A percentile compares a stretch with the other conserved stretches of the same genome.
Evolutionary conservation across 2,888 invertebrate species (phyloP).

Genomic region (Buathra laborator): DNA sequence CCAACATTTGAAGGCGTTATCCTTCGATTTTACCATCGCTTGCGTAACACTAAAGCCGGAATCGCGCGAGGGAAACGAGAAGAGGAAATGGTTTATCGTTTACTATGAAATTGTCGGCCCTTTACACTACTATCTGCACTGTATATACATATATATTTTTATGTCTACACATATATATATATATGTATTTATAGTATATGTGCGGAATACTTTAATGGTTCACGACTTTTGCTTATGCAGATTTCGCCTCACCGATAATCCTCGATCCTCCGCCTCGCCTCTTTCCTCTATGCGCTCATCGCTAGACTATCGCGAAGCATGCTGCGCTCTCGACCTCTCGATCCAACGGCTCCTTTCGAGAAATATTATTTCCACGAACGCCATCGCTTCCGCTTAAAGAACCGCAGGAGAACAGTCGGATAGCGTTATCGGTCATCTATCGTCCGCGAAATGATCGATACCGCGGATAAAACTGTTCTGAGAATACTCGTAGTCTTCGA

Average conservation of each 20-base stretch:
- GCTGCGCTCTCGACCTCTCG: conserved; percentile 63
- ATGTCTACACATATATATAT: conserved; percentile 7
- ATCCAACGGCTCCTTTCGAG: conserved; percentile 53
- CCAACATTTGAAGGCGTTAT: conserved; percentile 58
- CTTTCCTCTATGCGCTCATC: conserved; percentile 47
- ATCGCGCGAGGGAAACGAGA: conserved; percentile 57
- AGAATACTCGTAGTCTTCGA: not conserved
- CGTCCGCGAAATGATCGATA: conserved; percentile 56
- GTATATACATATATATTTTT: conserved; percentile 15
- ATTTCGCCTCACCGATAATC: conserved; percentile 81
- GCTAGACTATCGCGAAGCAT: conserved; percentile 48
- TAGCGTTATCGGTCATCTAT: conserved; percentile 54
- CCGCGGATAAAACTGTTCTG: conserved; percentile 33
- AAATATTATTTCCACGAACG: conserved; percentile 67
- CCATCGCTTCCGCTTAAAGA: conserved; percentile 63
- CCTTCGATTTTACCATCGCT: conserved; percentile 42
- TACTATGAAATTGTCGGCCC: conserved; percentile 67
- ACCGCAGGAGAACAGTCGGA: conserved; percentile 9
- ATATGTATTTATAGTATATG: conserved; percentile 75
- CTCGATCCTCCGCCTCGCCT: conserved; percentile 76
- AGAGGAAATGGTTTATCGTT: conserved; percentile 72
- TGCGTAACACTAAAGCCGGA: conserved; percentile 64
- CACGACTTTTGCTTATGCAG: conserved; percentile 83
- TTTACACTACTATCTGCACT: conserved; percentile 47
- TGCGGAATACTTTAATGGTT: conserved; percentile 81